phyloP scores from a whole-genome alignment of 2,113 vertebrate species.

The Xiphorhynchus elegans region DNA sequence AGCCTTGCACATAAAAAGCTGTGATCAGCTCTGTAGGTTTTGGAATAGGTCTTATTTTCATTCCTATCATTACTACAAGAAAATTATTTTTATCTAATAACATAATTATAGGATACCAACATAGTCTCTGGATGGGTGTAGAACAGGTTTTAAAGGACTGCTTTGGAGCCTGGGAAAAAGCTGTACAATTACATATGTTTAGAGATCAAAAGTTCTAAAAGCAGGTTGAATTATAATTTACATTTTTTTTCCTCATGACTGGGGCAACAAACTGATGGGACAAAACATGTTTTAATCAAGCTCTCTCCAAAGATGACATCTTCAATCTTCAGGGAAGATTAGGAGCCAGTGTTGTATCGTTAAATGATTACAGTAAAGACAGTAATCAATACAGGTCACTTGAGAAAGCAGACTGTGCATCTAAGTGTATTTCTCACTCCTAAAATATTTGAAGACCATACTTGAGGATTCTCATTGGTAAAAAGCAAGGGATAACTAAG shows the following conservation, averaged over 20 bases:
- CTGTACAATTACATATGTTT: background rate
- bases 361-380: background rate
- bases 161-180: background rate
- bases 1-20: background rate
- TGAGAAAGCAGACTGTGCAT: background rate
- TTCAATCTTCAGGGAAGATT: background rate
- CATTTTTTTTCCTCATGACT: background rate
- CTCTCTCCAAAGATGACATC: background rate
- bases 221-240: background rate
- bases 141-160: background rate
- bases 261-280: background rate
- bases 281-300: background rate
- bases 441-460: background rate
- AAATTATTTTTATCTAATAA: background rate
- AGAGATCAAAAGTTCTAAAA: background rate
- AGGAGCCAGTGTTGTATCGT: background rate
- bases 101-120: background rate
- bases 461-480: background rate
- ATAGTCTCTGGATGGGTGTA: background rate
- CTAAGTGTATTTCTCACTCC: background rate
- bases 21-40: background rate
- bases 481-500: background rate
- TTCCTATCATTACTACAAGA: background rate
- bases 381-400: background rate
- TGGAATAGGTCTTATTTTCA: background rate